Conservation (phyloP, 2,113 vertebrate genomes). For the Synchiropus splendidus region DNA sequence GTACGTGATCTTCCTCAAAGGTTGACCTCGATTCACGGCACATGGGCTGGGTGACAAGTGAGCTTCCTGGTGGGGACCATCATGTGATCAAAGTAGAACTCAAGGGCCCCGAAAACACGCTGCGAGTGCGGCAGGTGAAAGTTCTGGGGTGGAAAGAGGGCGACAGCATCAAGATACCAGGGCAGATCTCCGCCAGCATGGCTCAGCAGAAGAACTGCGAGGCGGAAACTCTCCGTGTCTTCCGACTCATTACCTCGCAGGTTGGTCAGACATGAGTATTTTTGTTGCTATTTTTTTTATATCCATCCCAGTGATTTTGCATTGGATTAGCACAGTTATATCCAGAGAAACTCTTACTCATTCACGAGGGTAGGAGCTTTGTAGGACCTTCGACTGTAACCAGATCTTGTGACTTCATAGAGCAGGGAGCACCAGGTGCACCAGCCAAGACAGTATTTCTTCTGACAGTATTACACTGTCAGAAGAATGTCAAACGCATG, state of each 20-base stretch:
- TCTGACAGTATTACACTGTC: too few species aligned
- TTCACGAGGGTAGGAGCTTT: too few species aligned
- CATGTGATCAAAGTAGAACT: constrained; percentile 95
- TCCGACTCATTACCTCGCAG: constrained; percentile 96
- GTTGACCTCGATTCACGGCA: constrained; percentile 94
- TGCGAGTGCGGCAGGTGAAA: constrained; percentile 96
- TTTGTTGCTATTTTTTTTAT: background rate
- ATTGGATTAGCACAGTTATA: too few species aligned
- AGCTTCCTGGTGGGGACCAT: constrained; percentile 90
- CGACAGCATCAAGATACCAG: constrained; percentile 91
- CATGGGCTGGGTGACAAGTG: constrained; percentile 97
- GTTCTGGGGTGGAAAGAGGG: constrained; percentile 96
- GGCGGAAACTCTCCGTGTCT: constrained; percentile 89
- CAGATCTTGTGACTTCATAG: too few species aligned
- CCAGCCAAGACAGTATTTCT: too few species aligned
- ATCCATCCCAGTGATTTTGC: too few species aligned
- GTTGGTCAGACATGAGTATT: constrained; percentile 44
- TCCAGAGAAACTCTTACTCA: too few species aligned
- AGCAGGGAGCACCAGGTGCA: too few species aligned
- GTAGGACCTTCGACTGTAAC: too few species aligned
- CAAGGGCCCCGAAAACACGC: constrained; percentile 95
- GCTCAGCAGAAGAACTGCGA: constrained; percentile 97
- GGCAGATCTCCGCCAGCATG: constrained; percentile 90
- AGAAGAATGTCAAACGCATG: too few species aligned
- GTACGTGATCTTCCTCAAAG: constrained; percentile 49